These are phyloP conservation scores for Sarotherodon lohbergeri DNA, from an alignment of 2,113 vertebrate species.

Conservation along the genomic window DNA sequence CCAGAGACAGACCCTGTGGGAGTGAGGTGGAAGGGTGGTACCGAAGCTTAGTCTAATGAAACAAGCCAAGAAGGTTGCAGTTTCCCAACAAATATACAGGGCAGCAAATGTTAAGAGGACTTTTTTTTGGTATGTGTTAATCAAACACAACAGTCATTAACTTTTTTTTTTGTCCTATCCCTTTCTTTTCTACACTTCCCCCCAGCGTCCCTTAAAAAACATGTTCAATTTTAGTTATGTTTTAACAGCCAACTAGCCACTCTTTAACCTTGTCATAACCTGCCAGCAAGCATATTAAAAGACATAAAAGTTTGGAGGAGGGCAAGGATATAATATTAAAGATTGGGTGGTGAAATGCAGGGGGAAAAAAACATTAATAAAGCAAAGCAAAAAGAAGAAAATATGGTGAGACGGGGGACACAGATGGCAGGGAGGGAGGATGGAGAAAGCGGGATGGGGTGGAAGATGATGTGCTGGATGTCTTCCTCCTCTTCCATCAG, in stretches of 20 bases:
- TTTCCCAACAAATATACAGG: not conserved
- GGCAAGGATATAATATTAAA: not conserved
- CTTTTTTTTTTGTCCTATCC: not conserved
- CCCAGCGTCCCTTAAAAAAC: not conserved
- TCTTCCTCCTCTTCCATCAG: conserved; percentile 61
- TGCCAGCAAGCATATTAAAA: not conserved
- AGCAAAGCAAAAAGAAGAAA: not conserved
- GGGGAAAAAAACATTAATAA: not conserved
- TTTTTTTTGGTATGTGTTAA: not conserved
- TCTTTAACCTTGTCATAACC: not conserved
- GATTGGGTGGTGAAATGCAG: not conserved
- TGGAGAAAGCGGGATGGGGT: conserved; percentile 19
- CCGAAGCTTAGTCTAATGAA: conserved; percentile 5
- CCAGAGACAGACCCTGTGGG: conserved; percentile 58
- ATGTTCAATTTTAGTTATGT: not conserved
- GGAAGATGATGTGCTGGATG: conserved; percentile 30
- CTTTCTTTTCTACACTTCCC: not conserved
- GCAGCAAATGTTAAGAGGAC: not conserved
- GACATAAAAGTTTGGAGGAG: not conserved
- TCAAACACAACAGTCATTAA: not conserved
- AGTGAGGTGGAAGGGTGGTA: not conserved
- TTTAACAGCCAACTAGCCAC: not conserved
- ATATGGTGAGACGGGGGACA: not conserved
- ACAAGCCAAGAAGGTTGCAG: not conserved
- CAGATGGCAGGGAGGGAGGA: conserved; percentile 43